These are phyloP conservation scores for Trigoniulus corallinus DNA, from an alignment of 1,140 invertebrate species.

Conservation along the genomic window DNA sequence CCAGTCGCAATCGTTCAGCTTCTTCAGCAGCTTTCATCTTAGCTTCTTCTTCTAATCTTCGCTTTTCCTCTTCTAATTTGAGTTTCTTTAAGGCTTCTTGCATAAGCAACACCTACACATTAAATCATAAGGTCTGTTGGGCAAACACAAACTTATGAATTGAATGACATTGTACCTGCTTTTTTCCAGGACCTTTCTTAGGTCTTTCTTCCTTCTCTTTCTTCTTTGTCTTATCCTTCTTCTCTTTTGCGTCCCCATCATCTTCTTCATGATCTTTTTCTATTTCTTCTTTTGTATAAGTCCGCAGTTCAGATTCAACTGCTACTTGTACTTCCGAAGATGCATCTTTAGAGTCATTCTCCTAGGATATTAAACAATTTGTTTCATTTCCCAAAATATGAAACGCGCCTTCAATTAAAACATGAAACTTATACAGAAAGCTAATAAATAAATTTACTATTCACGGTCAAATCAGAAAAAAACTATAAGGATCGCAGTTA, in stretches of 20 bases:
- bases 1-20: constrained; percentile 19
- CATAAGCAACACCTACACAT: constrained; percentile 60
- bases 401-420: not conserved
- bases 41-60: constrained; percentile 63
- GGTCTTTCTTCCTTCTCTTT: constrained; percentile 29
- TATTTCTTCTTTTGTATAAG: constrained; percentile 6
- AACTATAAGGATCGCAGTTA: no score
- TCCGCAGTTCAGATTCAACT: not conserved
- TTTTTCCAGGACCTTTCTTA: constrained; percentile 12
- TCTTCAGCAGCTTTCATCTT: constrained; percentile 44
- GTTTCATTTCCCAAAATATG: not conserved
- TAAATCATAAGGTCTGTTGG: constrained; percentile 18
- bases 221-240: constrained; percentile 33
- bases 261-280: constrained; percentile 12
- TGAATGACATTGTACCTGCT: constrained; percentile 44
- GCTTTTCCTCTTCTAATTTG: constrained; percentile 76
- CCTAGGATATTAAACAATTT: not conserved
- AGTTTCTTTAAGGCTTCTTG: constrained; percentile 70
- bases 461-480: no score
- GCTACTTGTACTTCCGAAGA: not conserved
- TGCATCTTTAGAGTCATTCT: not conserved
- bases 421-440: not conserved
- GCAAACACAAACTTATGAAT: not conserved
- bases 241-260: constrained; percentile 12
- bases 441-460: no score